Percentiles rank a stretch among this genome's conserved stretches.
These are phyloP conservation scores for Erebia palarica DNA, from an alignment of 2,888 invertebrate genomes.

Conservation along the genomic window DNA sequence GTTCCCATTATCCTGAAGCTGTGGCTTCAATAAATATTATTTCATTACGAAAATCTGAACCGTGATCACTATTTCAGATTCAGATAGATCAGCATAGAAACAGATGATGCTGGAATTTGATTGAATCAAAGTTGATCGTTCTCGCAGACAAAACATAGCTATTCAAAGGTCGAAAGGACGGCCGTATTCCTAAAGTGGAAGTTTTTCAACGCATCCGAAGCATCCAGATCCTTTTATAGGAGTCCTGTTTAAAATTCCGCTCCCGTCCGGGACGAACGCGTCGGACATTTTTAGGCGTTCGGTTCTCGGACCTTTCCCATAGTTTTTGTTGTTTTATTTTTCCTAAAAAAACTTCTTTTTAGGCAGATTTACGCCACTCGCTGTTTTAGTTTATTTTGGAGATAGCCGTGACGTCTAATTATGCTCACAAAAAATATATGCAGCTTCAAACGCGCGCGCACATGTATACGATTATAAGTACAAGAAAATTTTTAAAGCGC, in stretches of 20 bases:
- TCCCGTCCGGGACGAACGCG: slow-evolving; percentile 65
- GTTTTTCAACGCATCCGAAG: slow-evolving; percentile 22
- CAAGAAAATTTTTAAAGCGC: too few relatives aligned
- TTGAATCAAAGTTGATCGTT: not conserved
- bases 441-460: not conserved
- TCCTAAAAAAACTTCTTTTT: slow-evolving; percentile 12
- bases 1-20: too few relatives aligned
- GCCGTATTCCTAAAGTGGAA: slow-evolving; percentile 22
- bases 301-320: slow-evolving; percentile 64
- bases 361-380: slow-evolving; percentile 14
- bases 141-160: slow-evolving; percentile 8
- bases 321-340: slow-evolving; percentile 40
- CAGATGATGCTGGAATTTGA: not conserved
- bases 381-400: slow-evolving; percentile 1
- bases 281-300: slow-evolving; percentile 75
- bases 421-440: not conserved
- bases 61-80: too few relatives aligned
- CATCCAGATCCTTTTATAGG: slow-evolving; percentile 57
- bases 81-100: too few relatives aligned
- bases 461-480: not conserved
- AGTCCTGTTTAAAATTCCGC: slow-evolving; percentile 75
- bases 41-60: too few relatives aligned
- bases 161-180: slow-evolving; percentile 25
- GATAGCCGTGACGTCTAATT: not conserved
- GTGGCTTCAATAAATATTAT: too few relatives aligned